Conservation (phyloP, 64 coral and sea anemone species). For the Montipora foliosa region DNA sequence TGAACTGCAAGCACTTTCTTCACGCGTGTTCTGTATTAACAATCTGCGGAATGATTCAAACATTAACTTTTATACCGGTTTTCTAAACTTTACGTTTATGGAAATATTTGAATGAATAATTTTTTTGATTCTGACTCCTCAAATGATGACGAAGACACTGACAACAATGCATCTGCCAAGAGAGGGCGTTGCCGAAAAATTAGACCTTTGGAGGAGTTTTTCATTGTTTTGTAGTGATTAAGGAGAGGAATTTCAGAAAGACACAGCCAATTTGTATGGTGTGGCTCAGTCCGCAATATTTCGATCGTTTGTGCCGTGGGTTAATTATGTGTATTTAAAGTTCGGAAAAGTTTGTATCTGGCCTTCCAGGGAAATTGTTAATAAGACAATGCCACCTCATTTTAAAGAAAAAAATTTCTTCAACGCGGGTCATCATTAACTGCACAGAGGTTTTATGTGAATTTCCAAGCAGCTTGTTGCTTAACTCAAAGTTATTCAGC, state of each 20-base stretch:
- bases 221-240: background rate
- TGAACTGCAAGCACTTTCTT: background rate
- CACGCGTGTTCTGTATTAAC: background rate
- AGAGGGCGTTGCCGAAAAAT: background rate
- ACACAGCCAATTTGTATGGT: constrained; percentile 2
- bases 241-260: constrained; percentile 1
- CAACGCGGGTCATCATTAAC: no score
- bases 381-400: no score
- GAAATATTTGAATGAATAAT: no score
- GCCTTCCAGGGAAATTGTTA: no score
- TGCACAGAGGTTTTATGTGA: no score
- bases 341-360: background rate
- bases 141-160: background rate
- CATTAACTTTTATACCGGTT: no score
- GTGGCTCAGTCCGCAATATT: background rate
- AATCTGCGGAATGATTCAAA: background rate
- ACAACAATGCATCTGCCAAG: background rate
- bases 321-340: constrained; percentile 37
- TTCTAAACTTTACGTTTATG: no score
- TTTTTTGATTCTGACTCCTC: no score
- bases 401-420: no score
- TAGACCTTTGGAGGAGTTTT: constrained; percentile 4
- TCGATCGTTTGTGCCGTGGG: constrained; percentile 10
- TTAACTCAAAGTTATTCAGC: no score
- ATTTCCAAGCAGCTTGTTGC: no score